Conservation (phyloP, 2,888 invertebrate genomes). For the Drosophila putrida region DNA sequence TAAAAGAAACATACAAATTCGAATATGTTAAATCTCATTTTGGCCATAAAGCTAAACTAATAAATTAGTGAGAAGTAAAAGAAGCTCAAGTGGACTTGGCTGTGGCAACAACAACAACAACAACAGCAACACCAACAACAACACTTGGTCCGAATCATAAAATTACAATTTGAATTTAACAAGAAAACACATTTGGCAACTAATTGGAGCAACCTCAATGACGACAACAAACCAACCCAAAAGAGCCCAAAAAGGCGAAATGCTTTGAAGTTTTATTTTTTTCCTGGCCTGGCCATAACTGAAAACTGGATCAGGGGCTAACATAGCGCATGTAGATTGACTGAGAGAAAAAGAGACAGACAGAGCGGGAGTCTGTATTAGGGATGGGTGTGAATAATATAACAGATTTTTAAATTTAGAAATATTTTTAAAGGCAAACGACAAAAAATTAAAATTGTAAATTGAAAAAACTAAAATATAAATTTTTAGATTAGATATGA, state of each 20-base stretch:
- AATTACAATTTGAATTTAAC: slow-evolving; percentile 69
- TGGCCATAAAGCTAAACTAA: slow-evolving; percentile 35
- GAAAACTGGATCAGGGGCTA: slow-evolving; percentile 49
- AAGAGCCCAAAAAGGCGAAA: slow-evolving; percentile 52
- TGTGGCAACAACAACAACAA: slow-evolving; percentile 2
- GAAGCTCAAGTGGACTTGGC: slow-evolving; percentile 17
- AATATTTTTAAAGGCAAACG: too few relatives aligned
- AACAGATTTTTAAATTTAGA: too few relatives aligned
- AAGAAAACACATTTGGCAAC: slow-evolving; percentile 61
- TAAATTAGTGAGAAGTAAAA: slow-evolving; percentile 47
- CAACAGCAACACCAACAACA: slow-evolving; percentile 21
- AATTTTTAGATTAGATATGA: too few relatives aligned
- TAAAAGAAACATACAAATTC: slow-evolving; percentile 1
- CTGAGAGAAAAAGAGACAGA: background rate
- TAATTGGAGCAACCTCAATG: slow-evolving; percentile 68
- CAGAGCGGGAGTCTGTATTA: background rate
- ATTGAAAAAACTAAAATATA: too few relatives aligned
- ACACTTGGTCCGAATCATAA: slow-evolving; percentile 59
- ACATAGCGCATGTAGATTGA: background rate
- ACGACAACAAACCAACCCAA: slow-evolving; percentile 30
- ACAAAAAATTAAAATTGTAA: too few relatives aligned
- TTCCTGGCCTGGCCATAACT: slow-evolving; percentile 45
- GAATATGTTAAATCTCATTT: slow-evolving; percentile 35
- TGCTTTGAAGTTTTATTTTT: slow-evolving; percentile 62
- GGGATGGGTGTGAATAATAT: too few relatives aligned